Evolutionary conservation across 2,888 invertebrate genomes (phyloP).

Genomic region (Netelia fuscicornis): DNA sequence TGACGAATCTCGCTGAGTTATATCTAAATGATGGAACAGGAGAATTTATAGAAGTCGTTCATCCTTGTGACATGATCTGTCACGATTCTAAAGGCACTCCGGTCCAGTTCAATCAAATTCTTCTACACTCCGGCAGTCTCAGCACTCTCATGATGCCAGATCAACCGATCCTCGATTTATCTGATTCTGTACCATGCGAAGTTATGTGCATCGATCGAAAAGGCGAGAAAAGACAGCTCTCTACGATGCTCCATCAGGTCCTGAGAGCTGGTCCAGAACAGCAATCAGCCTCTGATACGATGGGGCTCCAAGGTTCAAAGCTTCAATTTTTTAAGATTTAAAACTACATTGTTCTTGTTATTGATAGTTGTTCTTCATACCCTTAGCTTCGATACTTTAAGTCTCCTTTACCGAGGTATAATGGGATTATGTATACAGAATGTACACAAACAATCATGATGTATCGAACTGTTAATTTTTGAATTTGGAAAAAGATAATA

Average conservation of each 20-base stretch:
- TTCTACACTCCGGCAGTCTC: conserved; percentile 63
- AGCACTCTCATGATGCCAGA: conserved; percentile 71
- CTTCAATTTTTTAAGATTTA: conserved; percentile 52
- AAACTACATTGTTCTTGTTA: conserved; percentile 11
- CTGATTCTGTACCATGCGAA: conserved; percentile 67
- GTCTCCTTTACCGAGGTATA: conserved; percentile 62
- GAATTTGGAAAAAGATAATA: conserved; percentile 45
- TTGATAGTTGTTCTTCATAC: neutral
- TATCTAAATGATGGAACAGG: conserved; percentile 65
- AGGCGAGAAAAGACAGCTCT: conserved; percentile 65
- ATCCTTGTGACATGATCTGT: conserved; percentile 73
- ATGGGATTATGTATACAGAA: conserved; percentile 75
- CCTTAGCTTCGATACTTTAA: neutral
- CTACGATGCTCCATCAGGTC: conserved; percentile 65
- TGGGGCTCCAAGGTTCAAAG: conserved; percentile 66
- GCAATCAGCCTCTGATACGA: conserved; percentile 43
- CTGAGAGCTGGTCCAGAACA: conserved; percentile 57
- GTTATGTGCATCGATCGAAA: conserved; percentile 69
- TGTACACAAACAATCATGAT: conserved; percentile 31
- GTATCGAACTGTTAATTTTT: conserved; percentile 37
- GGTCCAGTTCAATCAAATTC: conserved; percentile 70
- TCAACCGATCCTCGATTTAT: conserved; percentile 71
- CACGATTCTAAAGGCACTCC: conserved; percentile 69
- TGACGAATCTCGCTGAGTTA: conserved; percentile 70
- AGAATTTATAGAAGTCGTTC: conserved; percentile 67